phyloP scores from a whole-genome alignment of 2,888 invertebrate species.

The Uloborus plumipes region DNA sequence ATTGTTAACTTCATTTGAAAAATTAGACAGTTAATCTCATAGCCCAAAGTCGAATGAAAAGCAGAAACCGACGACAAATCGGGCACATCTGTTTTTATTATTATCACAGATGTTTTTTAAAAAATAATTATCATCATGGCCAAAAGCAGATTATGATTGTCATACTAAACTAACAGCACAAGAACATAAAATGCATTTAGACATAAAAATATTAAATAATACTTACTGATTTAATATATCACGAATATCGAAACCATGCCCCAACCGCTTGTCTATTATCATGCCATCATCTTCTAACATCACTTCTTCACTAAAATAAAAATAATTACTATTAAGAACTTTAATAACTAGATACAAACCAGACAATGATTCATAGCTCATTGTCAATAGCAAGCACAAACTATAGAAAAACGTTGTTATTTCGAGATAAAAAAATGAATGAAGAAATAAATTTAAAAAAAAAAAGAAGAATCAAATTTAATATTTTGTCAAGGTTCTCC shows the following conservation, averaged over 20 bases:
- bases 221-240: slow-evolving; percentile 48
- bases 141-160: too few species aligned
- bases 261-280: slow-evolving; percentile 42
- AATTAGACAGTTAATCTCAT: too few species aligned
- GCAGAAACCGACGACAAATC: too few species aligned
- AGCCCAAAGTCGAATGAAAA: too few species aligned
- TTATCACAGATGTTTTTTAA: too few species aligned
- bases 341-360: background rate
- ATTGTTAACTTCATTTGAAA: too few species aligned
- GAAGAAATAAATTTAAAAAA: too few species aligned
- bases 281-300: slow-evolving; percentile 59
- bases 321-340: background rate
- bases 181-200: background rate
- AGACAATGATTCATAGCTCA: too few species aligned
- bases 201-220: background rate
- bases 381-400: too few species aligned
- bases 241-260: slow-evolving; percentile 23
- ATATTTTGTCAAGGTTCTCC: background rate
- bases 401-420: background rate
- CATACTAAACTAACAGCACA: background rate
- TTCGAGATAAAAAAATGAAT: background rate
- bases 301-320: slow-evolving; percentile 33
- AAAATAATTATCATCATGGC: too few species aligned
- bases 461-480: background rate
- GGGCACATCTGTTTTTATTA: too few species aligned